Conservation (phyloP, 2,113 vertebrate species). For the Naja naja region DNA sequence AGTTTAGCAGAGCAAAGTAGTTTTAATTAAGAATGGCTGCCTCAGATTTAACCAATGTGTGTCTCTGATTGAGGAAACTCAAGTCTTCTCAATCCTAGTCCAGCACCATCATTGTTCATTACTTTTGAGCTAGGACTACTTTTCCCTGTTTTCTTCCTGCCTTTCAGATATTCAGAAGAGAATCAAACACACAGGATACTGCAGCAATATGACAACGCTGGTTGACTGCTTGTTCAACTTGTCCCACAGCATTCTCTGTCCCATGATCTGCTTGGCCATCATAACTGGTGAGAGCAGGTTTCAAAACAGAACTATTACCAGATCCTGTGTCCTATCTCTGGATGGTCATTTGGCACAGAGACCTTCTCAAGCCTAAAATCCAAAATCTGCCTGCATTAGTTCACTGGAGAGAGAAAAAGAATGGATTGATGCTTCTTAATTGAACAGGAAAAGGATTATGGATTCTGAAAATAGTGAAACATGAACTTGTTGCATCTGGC, state of each 20-base stretch:
- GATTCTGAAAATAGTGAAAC: not conserved
- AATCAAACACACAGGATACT: constrained; percentile 16
- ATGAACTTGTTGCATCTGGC: not conserved
- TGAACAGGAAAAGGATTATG: not conserved
- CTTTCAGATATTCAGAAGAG: not conserved
- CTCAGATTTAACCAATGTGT: not conserved
- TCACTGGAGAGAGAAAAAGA: not conserved
- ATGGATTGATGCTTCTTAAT: not conserved
- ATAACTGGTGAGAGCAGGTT: not conserved
- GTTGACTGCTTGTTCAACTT: not conserved
- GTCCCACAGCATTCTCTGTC: constrained; percentile 12
- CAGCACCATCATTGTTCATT: not conserved
- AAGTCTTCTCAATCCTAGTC: not conserved
- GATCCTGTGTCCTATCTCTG: not conserved
- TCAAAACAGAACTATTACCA: not conserved
- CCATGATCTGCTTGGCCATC: not conserved
- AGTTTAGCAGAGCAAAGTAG: not conserved
- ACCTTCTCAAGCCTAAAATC: not conserved
- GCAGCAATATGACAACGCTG: not conserved
- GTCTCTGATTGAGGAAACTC: not conserved
- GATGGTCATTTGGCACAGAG: not conserved
- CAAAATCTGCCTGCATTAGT: not conserved
- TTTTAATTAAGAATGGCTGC: not conserved
- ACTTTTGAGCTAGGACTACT: not conserved
- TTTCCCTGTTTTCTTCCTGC: not conserved